phyloP scores from a whole-genome alignment of 2,888 invertebrate genomes.

The Liposcelis brunnea region DNA sequence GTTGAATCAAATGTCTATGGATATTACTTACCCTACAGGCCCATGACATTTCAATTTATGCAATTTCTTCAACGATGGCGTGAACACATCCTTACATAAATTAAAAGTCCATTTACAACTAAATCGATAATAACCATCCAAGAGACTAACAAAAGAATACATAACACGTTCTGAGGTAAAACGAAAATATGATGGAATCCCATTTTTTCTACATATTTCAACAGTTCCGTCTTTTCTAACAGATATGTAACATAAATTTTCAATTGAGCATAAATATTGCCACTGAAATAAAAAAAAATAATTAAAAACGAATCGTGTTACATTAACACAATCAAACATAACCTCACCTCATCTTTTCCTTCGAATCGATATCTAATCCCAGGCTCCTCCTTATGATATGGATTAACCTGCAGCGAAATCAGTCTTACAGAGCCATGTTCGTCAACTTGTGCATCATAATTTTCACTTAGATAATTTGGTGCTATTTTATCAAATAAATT shows the following conservation, averaged over 20 bases:
- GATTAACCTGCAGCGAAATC: constrained; percentile 47
- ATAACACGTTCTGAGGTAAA: constrained; percentile 47
- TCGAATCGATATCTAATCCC: constrained; percentile 48
- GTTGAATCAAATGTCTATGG: constrained; percentile 9
- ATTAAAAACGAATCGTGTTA: constrained; percentile 3
- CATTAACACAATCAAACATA: not conserved
- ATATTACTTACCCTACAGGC: constrained; percentile 56
- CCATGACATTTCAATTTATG: constrained; percentile 69
- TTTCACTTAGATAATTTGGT: constrained; percentile 65
- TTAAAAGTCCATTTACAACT: constrained; percentile 83
- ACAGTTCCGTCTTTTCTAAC: constrained; percentile 49
- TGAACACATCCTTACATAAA: constrained; percentile 62
- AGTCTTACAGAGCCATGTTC: constrained; percentile 80
- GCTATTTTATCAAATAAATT: constrained; percentile 62
- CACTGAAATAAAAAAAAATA: constrained; percentile 34
- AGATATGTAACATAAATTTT: constrained; percentile 68
- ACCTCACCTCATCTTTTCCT: constrained; percentile 40
- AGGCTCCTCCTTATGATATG: constrained; percentile 43
- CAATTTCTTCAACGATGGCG: constrained; percentile 58
- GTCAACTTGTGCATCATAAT: constrained; percentile 48
- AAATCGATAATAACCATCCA: constrained; percentile 76
- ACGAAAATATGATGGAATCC: constrained; percentile 58
- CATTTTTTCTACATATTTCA: constrained; percentile 57
- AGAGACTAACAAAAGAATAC: constrained; percentile 60
- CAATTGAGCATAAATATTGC: constrained; percentile 58